These are phyloP conservation scores for Apostichopus leukothele DNA, from an alignment of 53 echinoderm and acorn worm genomes.

Conservation along the genomic window DNA sequence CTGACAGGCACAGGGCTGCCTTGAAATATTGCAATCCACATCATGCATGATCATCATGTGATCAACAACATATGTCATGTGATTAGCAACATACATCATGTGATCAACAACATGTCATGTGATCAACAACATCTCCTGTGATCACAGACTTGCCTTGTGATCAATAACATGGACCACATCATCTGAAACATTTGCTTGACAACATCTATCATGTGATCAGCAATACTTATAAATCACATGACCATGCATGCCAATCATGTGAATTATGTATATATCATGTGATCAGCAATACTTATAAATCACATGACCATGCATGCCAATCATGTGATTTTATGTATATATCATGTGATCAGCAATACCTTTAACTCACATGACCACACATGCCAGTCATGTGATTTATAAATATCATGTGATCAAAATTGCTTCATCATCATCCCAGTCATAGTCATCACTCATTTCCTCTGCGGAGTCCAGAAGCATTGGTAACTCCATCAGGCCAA, in stretches of 20 bases:
- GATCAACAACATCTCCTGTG: background rate
- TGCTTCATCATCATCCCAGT: constrained; percentile 44
- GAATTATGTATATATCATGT: background rate
- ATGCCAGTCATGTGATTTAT: too few relatives aligned
- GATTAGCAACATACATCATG: background rate
- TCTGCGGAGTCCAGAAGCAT: constrained; percentile 35
- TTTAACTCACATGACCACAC: background rate
- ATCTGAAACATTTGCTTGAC: background rate
- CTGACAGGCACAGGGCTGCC: background rate
- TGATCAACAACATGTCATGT: background rate
- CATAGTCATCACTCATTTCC: constrained; percentile 46
- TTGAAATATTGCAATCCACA: background rate
- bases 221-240: background rate
- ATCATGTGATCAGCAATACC: background rate
- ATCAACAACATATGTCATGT: background rate
- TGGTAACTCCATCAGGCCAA: constrained; percentile 44
- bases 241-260: background rate
- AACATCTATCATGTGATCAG: background rate
- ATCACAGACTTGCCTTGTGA: background rate
- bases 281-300: background rate
- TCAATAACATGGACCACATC: background rate
- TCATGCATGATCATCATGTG: background rate
- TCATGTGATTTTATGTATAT: background rate
- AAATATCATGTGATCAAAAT: constrained; percentile 4
- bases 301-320: background rate